Percentiles rank a stretch among this genome's conserved stretches.
phyloP scores from a whole-genome alignment of 2,113 vertebrate genomes.

The Eudorcas thomsonii region DNA sequence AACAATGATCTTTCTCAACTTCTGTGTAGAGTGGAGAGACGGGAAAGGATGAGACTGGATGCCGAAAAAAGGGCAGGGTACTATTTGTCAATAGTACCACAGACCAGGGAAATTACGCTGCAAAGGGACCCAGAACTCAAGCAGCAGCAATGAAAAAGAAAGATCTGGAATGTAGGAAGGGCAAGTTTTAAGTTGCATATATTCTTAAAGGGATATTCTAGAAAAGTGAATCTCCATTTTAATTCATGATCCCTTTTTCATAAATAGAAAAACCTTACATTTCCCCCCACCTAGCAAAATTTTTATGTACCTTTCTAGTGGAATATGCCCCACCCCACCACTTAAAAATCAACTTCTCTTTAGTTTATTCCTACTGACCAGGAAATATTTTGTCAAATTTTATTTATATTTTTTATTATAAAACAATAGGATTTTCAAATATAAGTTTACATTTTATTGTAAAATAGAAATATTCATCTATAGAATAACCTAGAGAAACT shows the following conservation, averaged over 20 bases:
- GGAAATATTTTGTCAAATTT: neutral
- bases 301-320: neutral
- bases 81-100: neutral
- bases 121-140: neutral
- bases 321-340: neutral
- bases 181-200: neutral
- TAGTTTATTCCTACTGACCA: neutral
- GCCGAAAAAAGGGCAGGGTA: neutral
- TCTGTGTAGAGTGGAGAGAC: neutral
- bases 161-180: neutral
- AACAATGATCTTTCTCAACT: neutral
- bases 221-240: neutral
- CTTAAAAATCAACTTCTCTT: neutral
- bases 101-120: neutral
- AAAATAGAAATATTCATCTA: conserved; percentile 7
- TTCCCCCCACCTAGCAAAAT: neutral
- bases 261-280: neutral
- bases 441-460: neutral
- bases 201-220: neutral
- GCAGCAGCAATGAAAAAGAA: neutral
- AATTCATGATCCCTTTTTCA: neutral
- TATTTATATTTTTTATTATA: neutral
- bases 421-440: neutral
- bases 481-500: neutral
- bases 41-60: neutral